These are phyloP conservation scores for Nomada fabriciana DNA, from an alignment of 2,888 invertebrate species.

Conservation along the genomic window DNA sequence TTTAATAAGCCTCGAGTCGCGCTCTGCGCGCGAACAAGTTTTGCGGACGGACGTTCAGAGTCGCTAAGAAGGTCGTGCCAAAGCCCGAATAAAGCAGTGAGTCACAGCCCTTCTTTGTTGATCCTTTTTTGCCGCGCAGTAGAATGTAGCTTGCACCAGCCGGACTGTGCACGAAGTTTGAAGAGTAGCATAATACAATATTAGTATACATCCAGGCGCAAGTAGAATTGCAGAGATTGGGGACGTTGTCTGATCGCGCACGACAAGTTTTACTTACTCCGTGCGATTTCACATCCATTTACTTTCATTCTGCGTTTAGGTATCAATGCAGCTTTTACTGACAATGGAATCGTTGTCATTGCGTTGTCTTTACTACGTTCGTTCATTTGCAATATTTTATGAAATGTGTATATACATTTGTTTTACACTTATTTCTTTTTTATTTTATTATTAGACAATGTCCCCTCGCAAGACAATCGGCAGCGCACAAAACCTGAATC, in stretches of 20 bases:
- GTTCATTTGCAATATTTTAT: not conserved
- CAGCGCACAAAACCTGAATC: slow-evolving; percentile 9
- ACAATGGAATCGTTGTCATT: not conserved
- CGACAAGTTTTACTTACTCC: slow-evolving; percentile 19
- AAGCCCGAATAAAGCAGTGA: slow-evolving; percentile 74
- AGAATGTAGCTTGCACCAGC: slow-evolving; percentile 63
- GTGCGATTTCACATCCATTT: slow-evolving; percentile 4
- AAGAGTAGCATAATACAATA: slow-evolving; percentile 42
- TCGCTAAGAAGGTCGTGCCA: slow-evolving; percentile 72
- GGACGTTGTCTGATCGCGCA: slow-evolving; percentile 28
- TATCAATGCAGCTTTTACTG: slow-evolving; percentile 2
- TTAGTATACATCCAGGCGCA: slow-evolving; percentile 18
- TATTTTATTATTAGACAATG: slow-evolving; percentile 20
- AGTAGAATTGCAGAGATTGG: slow-evolving; percentile 16
- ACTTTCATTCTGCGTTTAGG: not conserved
- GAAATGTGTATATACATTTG: no score
- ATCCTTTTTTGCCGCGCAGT: slow-evolving; percentile 70
- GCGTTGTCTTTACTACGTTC: not conserved
- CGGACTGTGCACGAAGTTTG: slow-evolving; percentile 60
- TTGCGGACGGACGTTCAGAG: slow-evolving; percentile 67
- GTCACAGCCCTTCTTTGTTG: slow-evolving; percentile 72
- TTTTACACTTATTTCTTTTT: no score
- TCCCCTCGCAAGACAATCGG: not conserved
- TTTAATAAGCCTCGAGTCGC: slow-evolving; percentile 59
- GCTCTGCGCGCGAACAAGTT: slow-evolving; percentile 58